Conservation (phyloP, 2,888 invertebrate genomes). For the Zaprionus lineosus region DNA sequence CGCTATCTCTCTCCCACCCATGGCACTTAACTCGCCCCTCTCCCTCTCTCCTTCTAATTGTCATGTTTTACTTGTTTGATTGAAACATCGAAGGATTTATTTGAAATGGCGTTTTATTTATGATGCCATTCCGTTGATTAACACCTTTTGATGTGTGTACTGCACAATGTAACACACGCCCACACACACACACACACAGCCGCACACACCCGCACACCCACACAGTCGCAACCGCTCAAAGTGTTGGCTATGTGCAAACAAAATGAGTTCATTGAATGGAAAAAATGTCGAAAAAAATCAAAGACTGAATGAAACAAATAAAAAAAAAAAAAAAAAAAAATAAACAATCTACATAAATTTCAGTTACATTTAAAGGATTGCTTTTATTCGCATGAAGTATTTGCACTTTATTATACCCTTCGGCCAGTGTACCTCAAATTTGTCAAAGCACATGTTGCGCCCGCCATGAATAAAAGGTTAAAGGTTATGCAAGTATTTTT, state of each 20-base stretch:
- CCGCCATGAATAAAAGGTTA: too few relatives aligned
- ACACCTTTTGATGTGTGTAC: constrained; percentile 66
- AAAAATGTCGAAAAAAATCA: constrained; percentile 1
- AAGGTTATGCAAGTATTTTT: too few relatives aligned
- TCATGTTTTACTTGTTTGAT: constrained; percentile 65
- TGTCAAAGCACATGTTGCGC: too few relatives aligned
- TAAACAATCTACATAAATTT: neutral
- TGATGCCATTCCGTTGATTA: constrained; percentile 77
- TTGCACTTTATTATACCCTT: too few relatives aligned
- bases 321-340: neutral
- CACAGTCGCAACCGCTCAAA: neutral
- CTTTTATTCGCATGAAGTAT: constrained; percentile 1
- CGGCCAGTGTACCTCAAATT: too few relatives aligned
- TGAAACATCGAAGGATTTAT: constrained; percentile 74
- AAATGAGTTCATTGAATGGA: constrained; percentile 30
- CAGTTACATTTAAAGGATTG: constrained; percentile 22
- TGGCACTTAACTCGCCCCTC: constrained; percentile 1
- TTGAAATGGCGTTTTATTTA: constrained; percentile 73
- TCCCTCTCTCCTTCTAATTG: constrained; percentile 21
- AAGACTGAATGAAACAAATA: neutral
- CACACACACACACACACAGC: neutral
- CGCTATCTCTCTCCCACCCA: neutral
- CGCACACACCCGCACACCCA: neutral
- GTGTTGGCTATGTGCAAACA: constrained; percentile 32
- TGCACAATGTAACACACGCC: constrained; percentile 16